Base-by-base conservation (phyloP, 2,797 vertebrate genomes). In the Lophius americanus region DNA sequence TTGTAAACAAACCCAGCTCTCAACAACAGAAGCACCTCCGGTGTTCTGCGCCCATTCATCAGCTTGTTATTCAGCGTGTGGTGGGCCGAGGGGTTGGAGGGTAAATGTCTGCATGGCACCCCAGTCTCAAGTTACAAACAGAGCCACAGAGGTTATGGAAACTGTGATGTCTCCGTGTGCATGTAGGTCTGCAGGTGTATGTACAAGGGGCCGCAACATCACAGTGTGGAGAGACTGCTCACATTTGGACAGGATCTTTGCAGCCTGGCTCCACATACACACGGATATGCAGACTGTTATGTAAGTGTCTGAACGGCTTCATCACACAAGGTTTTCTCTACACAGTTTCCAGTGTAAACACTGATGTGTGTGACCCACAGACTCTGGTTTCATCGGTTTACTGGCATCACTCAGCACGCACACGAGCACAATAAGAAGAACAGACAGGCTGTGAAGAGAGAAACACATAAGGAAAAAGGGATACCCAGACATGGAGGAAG, bases 261-360 rank as follows among this genome's bases (percentile, higher is more conserved):
- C 37, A 65, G 76, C 73, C 78, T 78, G 73, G 57, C 74, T 68
- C n/a, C 47, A 77, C 70, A 78, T 73, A 66, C 43, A 9, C 14
- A 3, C 41, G 66, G 72, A 55, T 68, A 75, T n/a, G 71, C 71
- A 83, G 84, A 82, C 82, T 83, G 77, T 85, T 88, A 85, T 78
- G 64, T 88, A 88, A 90, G 75, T 39, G 83, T 84, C 84, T 83
- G 81, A 68, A 70, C 59, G 68, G 72, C 64, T 64, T 71, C 73
- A 82, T 86, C 80, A 41, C 80, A 60, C 35, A 70, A 60, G 74
- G 47, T 51, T 84, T 84, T 83, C 67, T 75, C 57, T 51, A 42
- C 51, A 64, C 73, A 37, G 81, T 64, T 88, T 88, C 77, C 86
- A 76, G 79, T 81, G 78, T 79, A 90, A 87, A 90, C 79, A 85